Evolutionary conservation across 2,113 vertebrate species (phyloP).

Genomic region (Edolisoma coerulescens): DNA sequence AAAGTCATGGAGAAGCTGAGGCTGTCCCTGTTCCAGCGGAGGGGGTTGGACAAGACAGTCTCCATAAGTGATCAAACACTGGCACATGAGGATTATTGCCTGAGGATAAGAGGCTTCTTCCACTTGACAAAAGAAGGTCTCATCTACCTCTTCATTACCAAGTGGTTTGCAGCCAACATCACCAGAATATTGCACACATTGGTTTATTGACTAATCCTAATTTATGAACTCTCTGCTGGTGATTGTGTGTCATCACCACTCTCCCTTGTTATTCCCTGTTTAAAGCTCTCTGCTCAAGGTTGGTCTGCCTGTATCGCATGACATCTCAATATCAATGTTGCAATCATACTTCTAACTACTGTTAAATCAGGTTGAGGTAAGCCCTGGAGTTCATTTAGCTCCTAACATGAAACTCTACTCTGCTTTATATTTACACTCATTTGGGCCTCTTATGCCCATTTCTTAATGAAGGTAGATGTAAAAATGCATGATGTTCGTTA

Average conservation of each 20-base stretch:
- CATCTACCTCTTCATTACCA: background rate
- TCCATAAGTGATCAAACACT: background rate
- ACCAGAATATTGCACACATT: background rate
- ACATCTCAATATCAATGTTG: background rate
- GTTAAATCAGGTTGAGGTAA: background rate
- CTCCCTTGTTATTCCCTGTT: fast-evolving
- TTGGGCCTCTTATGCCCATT: background rate
- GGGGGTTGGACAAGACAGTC: background rate
- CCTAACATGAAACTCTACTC: background rate
- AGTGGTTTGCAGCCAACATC: fast-evolving
- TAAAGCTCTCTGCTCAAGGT: background rate
- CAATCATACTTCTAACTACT: background rate
- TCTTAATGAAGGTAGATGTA: background rate
- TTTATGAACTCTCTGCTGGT: background rate
- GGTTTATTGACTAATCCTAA: background rate
- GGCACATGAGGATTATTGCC: no score
- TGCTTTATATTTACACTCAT: background rate
- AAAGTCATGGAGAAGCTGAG: background rate
- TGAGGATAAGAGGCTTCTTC: background rate
- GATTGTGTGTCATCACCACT: background rate
- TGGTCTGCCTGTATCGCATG: background rate
- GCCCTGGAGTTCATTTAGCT: background rate
- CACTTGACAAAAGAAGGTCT: background rate
- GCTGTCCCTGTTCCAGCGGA: background rate
- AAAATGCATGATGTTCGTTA: background rate